Evolutionary conservation across 2,888 invertebrate genomes (phyloP).

Genomic region (Mamestra brassicae): DNA sequence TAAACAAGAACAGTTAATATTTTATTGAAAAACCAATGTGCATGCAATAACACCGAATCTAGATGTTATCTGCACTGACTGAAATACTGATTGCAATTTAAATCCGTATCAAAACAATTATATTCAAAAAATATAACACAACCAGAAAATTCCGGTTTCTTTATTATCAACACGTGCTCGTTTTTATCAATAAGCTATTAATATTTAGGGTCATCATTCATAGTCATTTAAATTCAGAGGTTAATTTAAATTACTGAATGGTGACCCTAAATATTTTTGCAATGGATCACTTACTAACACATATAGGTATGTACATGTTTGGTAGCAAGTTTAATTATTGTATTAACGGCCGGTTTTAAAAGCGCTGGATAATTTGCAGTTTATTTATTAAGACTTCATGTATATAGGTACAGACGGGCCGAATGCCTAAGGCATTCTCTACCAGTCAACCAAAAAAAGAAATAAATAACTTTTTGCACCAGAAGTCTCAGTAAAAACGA

Average conservation of each 20-base stretch:
- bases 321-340: no score
- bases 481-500: no score
- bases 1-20: neutral
- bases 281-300: neutral
- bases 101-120: conserved; percentile 16
- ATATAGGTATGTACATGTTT: no score
- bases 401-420: no score
- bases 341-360: no score
- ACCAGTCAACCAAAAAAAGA: no score
- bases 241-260: conserved; percentile 8
- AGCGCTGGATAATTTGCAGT: no score
- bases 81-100: conserved; percentile 21
- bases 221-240: no score
- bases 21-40: neutral
- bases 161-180: conserved; percentile 35
- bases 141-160: conserved; percentile 14
- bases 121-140: conserved; percentile 1
- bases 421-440: no score
- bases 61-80: neutral
- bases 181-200: conserved; percentile 26
- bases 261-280: conserved; percentile 7
- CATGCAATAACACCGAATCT: conserved; percentile 12
- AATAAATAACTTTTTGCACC: no score
- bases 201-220: no score
- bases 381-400: no score